Evolutionary conservation across 2,797 vertebrate species (phyloP).

Genomic region (Mormyrops boulengeri): DNA sequence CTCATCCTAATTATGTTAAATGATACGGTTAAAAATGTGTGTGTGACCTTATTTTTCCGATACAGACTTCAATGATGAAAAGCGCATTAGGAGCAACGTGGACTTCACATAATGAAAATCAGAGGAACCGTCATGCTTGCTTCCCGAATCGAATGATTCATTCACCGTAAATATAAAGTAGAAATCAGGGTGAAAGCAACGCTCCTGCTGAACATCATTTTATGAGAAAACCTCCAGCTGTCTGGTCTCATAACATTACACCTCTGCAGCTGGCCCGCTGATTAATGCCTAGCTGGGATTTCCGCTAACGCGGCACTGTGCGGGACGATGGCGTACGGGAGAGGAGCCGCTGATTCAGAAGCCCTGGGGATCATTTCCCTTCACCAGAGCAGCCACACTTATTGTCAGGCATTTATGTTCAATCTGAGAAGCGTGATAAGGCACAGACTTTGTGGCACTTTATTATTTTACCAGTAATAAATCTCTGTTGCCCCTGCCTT

Average conservation of each 20-base stretch:
- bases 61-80: background rate
- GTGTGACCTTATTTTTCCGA: background rate
- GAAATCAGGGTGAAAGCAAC: background rate
- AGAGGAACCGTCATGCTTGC: background rate
- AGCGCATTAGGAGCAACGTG: background rate
- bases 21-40: background rate
- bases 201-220: background rate
- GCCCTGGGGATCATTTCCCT: constrained; percentile 60
- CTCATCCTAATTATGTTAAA: background rate
- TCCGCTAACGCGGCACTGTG: constrained; percentile 29
- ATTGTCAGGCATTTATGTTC: constrained; percentile 60
- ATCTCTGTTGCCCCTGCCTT: constrained; percentile 38
- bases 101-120: background rate
- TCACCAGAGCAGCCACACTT: constrained; percentile 27
- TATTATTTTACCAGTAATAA: constrained; percentile 44
- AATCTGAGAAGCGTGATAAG: constrained; percentile 51
- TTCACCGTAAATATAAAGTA: background rate
- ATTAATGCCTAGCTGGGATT: constrained; percentile 4
- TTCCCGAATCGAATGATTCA: background rate
- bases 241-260: background rate
- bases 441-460: constrained; percentile 46
- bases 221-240: background rate
- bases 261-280: constrained; percentile 3
- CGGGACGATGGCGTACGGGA: constrained; percentile 45
- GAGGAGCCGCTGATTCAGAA: constrained; percentile 45